Base-by-base conservation (phyloP, 2,797 vertebrate species). In the Sebastes kiyomatsui region DNA sequence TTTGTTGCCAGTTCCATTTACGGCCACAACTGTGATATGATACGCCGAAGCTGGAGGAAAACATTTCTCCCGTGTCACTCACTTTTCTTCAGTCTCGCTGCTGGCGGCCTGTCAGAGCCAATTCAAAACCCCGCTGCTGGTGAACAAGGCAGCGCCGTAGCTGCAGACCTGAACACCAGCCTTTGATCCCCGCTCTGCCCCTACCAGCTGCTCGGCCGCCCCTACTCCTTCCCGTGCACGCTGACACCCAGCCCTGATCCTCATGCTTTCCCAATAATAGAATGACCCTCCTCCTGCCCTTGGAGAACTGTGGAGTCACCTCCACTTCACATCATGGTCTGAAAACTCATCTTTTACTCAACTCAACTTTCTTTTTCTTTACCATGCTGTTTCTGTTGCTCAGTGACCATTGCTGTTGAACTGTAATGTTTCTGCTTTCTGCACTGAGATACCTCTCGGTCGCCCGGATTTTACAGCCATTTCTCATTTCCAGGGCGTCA, bases 1-100 rank as follows among this genome's bases (percentile, higher is more conserved):
- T 86, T 91, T 69, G 87, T 83, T 75, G 88, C 80, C 83, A 74
- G 56, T 76, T 87, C 38, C 46, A 27, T 83, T 90, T 83, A 72
- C 20, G 4, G 55, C 32, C 32, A 22, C 28, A 14, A 28, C 33
- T 78, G 59, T 81, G 86, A 81, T 72, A 25, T 70, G 32, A 79
- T 61, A 75, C 49, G 78, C 72, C 8, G 27, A 27, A 65, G 72
- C 77, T 27, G 74, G 56, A 58, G 72, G 38, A 55, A 67, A 83
- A 22, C 46, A 6, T 72, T 81, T 72, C 35, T 67, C 67, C 28
- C 8, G 33, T 35, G 78, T 66, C 81, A 59, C 75, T 86, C 33
- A 32, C 67, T 55, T 81, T 69, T 69, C 67, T 72, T 66, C 70
- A 6, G 38, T 59, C 56, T 25, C 38, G 68, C 8, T 52, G 42